phyloP scores from a whole-genome alignment of 2,888 invertebrate genomes.

The Allolobophora icterica region DNA sequence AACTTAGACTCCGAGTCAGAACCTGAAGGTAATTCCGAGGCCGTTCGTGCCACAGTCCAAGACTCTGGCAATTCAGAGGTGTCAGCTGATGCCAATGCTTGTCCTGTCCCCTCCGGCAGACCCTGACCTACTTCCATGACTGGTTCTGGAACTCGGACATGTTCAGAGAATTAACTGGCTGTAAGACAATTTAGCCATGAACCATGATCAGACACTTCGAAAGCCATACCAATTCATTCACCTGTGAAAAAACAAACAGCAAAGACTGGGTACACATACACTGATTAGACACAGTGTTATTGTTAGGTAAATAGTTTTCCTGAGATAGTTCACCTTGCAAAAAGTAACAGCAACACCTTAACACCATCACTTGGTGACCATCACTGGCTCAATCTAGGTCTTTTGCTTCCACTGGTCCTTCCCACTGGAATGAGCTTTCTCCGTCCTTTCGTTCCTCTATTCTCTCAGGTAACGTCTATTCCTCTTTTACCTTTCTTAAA shows the following conservation, averaged over 20 bases:
- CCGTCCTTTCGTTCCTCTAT: too few species aligned
- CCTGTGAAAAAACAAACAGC: background rate
- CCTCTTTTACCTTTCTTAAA: too few species aligned
- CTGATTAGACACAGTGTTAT: background rate
- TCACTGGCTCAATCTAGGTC: too few species aligned
- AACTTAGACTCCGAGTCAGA: too few species aligned
- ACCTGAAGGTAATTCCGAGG: background rate
- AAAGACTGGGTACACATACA: background rate
- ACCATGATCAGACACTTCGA: background rate
- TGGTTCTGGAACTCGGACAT: background rate
- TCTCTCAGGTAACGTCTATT: too few species aligned
- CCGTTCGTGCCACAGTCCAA: background rate
- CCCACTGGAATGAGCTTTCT: too few species aligned
- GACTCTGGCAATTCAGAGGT: background rate
- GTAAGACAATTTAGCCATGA: background rate
- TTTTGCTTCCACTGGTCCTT: too few species aligned
- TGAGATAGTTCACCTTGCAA: background rate
- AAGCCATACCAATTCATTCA: background rate
- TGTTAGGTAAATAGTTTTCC: background rate
- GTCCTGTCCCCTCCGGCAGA: background rate
- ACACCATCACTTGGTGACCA: background rate
- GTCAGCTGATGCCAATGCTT: background rate
- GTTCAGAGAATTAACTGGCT: background rate
- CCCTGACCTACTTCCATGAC: conserved; percentile 11
- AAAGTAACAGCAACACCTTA: background rate